phyloP scores from a whole-genome alignment of 2,113 vertebrate species.

The Ancistrus triradiatus region DNA sequence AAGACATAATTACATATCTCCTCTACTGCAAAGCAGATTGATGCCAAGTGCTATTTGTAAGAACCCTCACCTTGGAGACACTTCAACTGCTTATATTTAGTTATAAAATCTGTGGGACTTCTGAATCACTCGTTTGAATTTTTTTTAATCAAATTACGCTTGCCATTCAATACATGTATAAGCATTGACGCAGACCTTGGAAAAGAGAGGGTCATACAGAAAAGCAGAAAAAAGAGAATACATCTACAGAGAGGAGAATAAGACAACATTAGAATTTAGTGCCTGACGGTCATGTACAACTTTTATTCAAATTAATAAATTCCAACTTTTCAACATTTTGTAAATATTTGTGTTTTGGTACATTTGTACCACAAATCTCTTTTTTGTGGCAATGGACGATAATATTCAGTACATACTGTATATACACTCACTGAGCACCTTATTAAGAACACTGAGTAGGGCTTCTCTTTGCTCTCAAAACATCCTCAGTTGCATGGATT shows the following conservation, averaged over 20 bases:
- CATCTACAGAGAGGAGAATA: neutral
- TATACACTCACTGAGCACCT: too few species aligned
- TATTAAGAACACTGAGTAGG: too few species aligned
- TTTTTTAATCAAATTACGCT: slow-evolving; percentile 1
- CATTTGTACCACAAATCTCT: too few species aligned
- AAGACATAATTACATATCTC: slow-evolving; percentile 29
- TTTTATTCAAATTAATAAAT: neutral
- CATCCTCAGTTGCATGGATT: too few species aligned
- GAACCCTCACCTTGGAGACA: slow-evolving; percentile 25
- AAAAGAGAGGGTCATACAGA: too few species aligned
- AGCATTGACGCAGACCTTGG: too few species aligned
- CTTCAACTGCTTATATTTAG: slow-evolving; percentile 22
- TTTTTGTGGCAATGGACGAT: too few species aligned
- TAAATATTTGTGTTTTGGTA: too few species aligned
- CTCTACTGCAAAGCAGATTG: slow-evolving; percentile 26
- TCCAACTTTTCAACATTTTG: too few species aligned
- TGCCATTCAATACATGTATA: slow-evolving; percentile 7
- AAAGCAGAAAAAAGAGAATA: neutral
- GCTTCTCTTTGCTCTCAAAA: too few species aligned
- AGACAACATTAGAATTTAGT: neutral
- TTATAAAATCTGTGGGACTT: slow-evolving; percentile 17
- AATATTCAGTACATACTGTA: too few species aligned
- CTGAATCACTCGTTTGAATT: neutral
- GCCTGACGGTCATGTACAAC: neutral
- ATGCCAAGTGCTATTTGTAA: slow-evolving; percentile 35